phyloP scores from a whole-genome alignment of 2,888 invertebrate species.

The Phalera bucephala region DNA sequence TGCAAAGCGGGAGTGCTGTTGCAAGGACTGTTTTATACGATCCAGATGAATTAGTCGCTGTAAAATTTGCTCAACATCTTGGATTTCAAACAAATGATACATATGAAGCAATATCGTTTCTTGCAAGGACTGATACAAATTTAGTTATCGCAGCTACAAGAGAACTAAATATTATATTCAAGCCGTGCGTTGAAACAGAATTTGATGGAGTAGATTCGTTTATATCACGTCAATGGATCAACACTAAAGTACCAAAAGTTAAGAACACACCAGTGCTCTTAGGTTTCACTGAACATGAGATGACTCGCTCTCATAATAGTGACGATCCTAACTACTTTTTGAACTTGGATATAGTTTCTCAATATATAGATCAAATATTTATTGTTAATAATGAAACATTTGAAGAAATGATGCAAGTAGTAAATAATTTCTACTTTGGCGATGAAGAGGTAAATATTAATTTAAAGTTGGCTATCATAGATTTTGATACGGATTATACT shows the following conservation, averaged over 20 bases:
- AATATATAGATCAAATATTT: not conserved
- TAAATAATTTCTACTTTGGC: not conserved
- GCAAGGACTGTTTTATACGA: constrained; percentile 18
- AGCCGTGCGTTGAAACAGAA: constrained; percentile 38
- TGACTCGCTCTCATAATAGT: not conserved
- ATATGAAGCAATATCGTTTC: constrained; percentile 36
- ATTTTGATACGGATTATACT: not conserved
- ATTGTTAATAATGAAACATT: not conserved
- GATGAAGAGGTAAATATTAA: not conserved
- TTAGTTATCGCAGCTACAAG: constrained; percentile 30
- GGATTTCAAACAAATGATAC: constrained; percentile 31
- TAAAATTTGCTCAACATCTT: constrained; percentile 35
- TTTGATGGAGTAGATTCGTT: constrained; percentile 39
- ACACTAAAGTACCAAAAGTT: constrained; percentile 24
- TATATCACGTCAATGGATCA: constrained; percentile 28
- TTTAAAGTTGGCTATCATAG: not conserved
- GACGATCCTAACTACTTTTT: not conserved
- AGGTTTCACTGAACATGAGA: constrained; percentile 38
- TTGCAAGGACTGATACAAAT: constrained; percentile 29
- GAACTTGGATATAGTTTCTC: not conserved
- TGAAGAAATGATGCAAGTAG: not conserved
- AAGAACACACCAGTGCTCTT: constrained; percentile 33
- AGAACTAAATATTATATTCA: constrained; percentile 20
- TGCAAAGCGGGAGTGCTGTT: constrained; percentile 42
- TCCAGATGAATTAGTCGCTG: constrained; percentile 29